These are phyloP conservation scores for Rhagonycha lutea DNA, from an alignment of 2,888 invertebrate genomes.

Conservation along the genomic window DNA sequence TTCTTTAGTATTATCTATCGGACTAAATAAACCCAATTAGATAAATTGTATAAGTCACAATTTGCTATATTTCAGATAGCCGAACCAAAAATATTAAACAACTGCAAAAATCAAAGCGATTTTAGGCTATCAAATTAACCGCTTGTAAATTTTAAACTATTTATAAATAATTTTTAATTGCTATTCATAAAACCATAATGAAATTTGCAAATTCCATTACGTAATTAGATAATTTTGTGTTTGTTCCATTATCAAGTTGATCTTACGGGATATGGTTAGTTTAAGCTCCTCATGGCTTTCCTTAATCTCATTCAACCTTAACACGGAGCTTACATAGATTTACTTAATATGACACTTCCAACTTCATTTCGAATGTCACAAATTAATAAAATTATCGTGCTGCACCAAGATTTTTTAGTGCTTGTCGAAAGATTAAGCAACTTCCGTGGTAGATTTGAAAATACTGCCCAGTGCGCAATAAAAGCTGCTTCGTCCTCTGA, in stretches of 20 bases:
- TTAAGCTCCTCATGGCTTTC: background rate
- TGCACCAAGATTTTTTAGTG: background rate
- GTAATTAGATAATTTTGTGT: background rate
- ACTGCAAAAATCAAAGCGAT: background rate
- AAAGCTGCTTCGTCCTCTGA: background rate
- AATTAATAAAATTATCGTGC: background rate
- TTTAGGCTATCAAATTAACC: background rate
- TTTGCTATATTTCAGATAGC: background rate
- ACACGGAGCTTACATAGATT: background rate
- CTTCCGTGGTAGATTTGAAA: background rate
- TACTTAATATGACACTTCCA: background rate
- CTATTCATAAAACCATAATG: background rate
- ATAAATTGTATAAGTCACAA: background rate
- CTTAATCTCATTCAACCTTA: background rate
- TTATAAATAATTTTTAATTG: background rate
- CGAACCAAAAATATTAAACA: background rate
- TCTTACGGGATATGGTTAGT: background rate
- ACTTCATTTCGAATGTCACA: background rate
- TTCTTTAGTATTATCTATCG: background rate
- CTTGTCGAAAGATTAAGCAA: background rate
- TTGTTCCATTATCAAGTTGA: background rate
- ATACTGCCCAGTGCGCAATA: background rate
- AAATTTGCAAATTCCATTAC: background rate
- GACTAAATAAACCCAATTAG: background rate
- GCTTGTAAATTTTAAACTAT: background rate